Percentiles rank a stretch among this genome's conserved stretches.
These are phyloP conservation scores for Lycorma delicatula DNA, from an alignment of 1,140 invertebrate species.

Conservation along the genomic window DNA sequence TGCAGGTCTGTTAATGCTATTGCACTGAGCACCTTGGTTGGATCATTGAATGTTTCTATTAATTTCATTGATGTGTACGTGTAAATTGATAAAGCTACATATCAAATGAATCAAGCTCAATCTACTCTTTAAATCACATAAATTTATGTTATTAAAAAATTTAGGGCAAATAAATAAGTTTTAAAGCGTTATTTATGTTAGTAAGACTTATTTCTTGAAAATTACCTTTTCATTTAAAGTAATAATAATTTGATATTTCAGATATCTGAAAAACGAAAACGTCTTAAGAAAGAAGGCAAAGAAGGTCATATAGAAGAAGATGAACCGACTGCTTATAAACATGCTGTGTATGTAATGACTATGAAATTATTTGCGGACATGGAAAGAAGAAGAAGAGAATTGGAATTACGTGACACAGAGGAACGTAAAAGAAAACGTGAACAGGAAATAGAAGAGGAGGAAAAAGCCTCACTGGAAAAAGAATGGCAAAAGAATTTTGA, in stretches of 20 bases:
- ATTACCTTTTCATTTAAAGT: too few relatives aligned
- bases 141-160: too few relatives aligned
- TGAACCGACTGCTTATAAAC: constrained; percentile 84
- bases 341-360: constrained; percentile 92
- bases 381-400: constrained; percentile 71
- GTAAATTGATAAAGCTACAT: too few relatives aligned
- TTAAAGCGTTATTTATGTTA: too few relatives aligned
- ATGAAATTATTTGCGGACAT: constrained; percentile 99
- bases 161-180: too few relatives aligned
- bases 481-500: constrained; percentile 99
- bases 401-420: constrained; percentile 83
- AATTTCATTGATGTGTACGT: too few relatives aligned
- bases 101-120: too few relatives aligned
- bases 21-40: too few relatives aligned
- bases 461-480: constrained; percentile 76
- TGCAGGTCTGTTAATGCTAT: too few relatives aligned
- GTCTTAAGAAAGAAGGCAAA: constrained; percentile 88
- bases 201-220: too few relatives aligned
- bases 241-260: constrained; percentile 38
- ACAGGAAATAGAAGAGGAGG: constrained; percentile 86
- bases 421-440: constrained; percentile 92
- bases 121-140: too few relatives aligned
- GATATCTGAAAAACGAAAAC: constrained; percentile 92
- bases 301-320: constrained; percentile 81
- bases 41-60: too few relatives aligned